A percentile compares a stretch with the other conserved stretches of the same genome.
Evolutionary conservation across 2,888 invertebrate species (phyloP).

Genomic region (Pasiphila rectangulata): DNA sequence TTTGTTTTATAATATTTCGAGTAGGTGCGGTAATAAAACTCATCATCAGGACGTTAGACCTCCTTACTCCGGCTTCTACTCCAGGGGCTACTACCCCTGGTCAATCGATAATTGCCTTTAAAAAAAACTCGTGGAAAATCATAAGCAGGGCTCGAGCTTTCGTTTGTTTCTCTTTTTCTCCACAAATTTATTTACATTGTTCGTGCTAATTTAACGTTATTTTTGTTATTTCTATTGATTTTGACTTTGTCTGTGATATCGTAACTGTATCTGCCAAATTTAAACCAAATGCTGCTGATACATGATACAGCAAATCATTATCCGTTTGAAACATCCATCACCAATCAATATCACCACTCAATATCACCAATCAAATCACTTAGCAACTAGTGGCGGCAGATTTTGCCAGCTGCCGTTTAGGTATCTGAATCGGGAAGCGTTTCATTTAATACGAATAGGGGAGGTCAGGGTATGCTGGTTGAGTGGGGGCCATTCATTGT

Average conservation of each 20-base stretch:
- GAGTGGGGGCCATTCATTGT: conserved; percentile 67
- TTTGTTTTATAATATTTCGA: conserved; percentile 33
- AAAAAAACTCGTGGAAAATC: conserved; percentile 32
- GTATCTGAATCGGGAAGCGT: conserved; percentile 39
- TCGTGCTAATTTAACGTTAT: too few relatives aligned
- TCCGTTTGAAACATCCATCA: conserved; percentile 5
- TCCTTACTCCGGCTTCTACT: too few relatives aligned
- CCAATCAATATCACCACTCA: too few relatives aligned
- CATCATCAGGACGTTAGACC: too few relatives aligned
- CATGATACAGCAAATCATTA: background rate
- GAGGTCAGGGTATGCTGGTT: conserved; percentile 56
- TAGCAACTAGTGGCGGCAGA: conserved; percentile 77
- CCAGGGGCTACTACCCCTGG: too few relatives aligned
- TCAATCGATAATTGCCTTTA: too few relatives aligned
- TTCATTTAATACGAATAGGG: conserved; percentile 50
- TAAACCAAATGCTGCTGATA: too few relatives aligned
- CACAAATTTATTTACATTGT: too few relatives aligned
- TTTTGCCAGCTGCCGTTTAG: conserved; percentile 66
- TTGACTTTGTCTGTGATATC: too few relatives aligned
- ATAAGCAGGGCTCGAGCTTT: conserved; percentile 24
- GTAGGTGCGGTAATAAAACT: conserved; percentile 28
- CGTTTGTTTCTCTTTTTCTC: conserved; percentile 3
- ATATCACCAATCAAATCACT: conserved; percentile 52
- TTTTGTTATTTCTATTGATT: too few relatives aligned
- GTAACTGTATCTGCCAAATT: too few relatives aligned